Percentiles rank a stretch among this genome's conserved stretches.
phyloP scores from a whole-genome alignment of 30 jellyfish, hydroid and myxozoan species.

The Nemopilema nomurai region DNA sequence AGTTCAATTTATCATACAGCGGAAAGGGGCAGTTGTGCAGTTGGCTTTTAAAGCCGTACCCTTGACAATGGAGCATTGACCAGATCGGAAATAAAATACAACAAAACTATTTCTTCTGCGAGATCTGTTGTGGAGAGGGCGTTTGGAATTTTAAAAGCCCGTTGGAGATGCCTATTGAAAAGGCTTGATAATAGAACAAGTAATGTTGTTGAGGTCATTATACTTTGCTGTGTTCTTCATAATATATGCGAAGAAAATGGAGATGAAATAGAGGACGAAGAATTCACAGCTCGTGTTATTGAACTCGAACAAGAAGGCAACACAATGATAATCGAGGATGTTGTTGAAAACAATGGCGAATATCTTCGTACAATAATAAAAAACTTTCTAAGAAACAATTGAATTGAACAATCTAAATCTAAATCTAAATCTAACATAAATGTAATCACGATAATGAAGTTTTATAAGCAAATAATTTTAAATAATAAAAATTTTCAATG shows the following conservation, averaged over 20 bases:
- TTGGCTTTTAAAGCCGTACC: conserved; percentile 55
- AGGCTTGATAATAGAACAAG: conserved; percentile 37
- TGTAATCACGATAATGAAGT: too few relatives aligned
- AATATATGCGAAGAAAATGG: conserved; percentile 30
- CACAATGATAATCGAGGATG: not conserved
- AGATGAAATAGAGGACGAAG: conserved; percentile 27
- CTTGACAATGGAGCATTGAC: conserved; percentile 18
- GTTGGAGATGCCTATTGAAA: conserved; percentile 48
- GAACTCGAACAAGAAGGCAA: not conserved
- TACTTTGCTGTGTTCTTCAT: conserved; percentile 27
- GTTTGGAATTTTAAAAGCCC: conserved; percentile 55
- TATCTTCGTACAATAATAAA: too few relatives aligned
- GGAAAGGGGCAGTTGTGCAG: not conserved
- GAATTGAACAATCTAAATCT: too few relatives aligned
- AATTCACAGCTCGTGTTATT: not conserved
- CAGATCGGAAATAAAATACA: conserved; percentile 31
- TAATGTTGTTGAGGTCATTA: conserved; percentile 40
- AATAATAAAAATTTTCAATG: not conserved
- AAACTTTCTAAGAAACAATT: too few relatives aligned
- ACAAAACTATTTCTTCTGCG: conserved; percentile 53
- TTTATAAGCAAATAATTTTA: not conserved
- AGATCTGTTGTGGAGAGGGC: conserved; percentile 60
- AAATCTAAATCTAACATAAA: too few relatives aligned
- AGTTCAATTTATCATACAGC: conserved; percentile 25
- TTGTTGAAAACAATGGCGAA: conserved; percentile 14